Base-by-base conservation (phyloP, 2,888 invertebrate genomes). In the Sympetrum striolatum region DNA sequence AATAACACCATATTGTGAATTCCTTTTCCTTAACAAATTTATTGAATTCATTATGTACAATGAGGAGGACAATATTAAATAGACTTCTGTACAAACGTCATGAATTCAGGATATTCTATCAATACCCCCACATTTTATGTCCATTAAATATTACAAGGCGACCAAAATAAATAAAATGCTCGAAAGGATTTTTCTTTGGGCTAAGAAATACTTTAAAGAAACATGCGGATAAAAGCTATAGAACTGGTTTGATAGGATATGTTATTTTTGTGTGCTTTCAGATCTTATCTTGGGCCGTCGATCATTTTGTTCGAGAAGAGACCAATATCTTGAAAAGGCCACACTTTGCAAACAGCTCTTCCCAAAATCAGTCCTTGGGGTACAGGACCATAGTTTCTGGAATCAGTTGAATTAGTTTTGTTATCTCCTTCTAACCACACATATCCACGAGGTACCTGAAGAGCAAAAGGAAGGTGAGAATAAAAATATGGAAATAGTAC, bases 371-470 rank as follows among this genome's bases (percentile, higher is more conserved):
- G 94, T 4, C 97, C 98, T 93, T 97, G 96, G 0, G 98, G 98
- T 35, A 99, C 96, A 10, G 98, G 96, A 0, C 98, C 99, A 94
- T 97, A 98, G 12, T 95, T 94, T 92, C 98, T 95, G 1, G 98
- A 98, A 94, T 99, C 99, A 0, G 96, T 95, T 14, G 98, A 98
- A 94, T 98, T 98, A 90, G 93, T 94, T 18, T 95, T 95, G 94
- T 99, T 99, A 93, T 99, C 98, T 31, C 99, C 98, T 94, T 98
- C 97, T 91, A 98, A 94, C 98, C 98, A 98, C 0, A 98, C 96
- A 94, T 98, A 97, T 2, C 98, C 98, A 92, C 95, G 94, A 0
- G 98, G 98, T 80, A 98, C 96, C 93, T 96, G 94, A 91, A 94
- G 93, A 15, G 92, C 92, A 37, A 91, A 86, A 81, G 48, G 25